phyloP scores from a whole-genome alignment of 2,888 invertebrate genomes.

The Drosophila neonasuta region DNA sequence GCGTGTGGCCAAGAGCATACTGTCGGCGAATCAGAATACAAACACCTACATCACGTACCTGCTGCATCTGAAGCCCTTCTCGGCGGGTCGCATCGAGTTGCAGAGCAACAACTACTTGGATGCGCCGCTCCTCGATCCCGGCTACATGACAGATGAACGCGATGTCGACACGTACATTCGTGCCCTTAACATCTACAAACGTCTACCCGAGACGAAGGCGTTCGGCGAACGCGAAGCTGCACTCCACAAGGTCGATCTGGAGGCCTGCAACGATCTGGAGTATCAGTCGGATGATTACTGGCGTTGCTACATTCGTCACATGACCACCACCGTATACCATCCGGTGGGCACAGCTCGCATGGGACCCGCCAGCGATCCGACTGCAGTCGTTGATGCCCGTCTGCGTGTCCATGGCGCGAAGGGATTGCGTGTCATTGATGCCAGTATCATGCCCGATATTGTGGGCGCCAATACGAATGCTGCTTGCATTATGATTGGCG shows the following conservation, averaged over 20 bases:
- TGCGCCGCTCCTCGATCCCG: slow-evolving; percentile 84
- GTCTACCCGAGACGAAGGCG: slow-evolving; percentile 81
- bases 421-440: slow-evolving; percentile 85
- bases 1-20: slow-evolving; percentile 76
- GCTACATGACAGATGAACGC: slow-evolving; percentile 84
- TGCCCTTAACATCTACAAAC: slow-evolving; percentile 77
- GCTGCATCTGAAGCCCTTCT: slow-evolving; percentile 82
- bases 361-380: slow-evolving; percentile 83
- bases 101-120: slow-evolving; percentile 83
- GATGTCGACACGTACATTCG: slow-evolving; percentile 82
- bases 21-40: slow-evolving; percentile 77
- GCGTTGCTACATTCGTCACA: slow-evolving; percentile 92
- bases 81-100: slow-evolving; percentile 83
- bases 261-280: slow-evolving; percentile 87
- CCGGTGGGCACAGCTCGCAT: slow-evolving; percentile 87
- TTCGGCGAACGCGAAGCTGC: slow-evolving; percentile 81
- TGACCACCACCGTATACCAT: slow-evolving; percentile 89
- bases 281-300: slow-evolving; percentile 92
- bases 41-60: slow-evolving; percentile 79
- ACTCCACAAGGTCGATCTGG: slow-evolving; percentile 87
- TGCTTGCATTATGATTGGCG: slow-evolving; percentile 86
- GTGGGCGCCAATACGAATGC: slow-evolving; percentile 86
- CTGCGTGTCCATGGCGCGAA: slow-evolving; percentile 84
- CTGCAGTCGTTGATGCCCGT: slow-evolving; percentile 84
- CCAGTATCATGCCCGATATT: slow-evolving; percentile 86